phyloP scores from a whole-genome alignment of 2,797 vertebrate species.

The Sebastes hubbsi region DNA sequence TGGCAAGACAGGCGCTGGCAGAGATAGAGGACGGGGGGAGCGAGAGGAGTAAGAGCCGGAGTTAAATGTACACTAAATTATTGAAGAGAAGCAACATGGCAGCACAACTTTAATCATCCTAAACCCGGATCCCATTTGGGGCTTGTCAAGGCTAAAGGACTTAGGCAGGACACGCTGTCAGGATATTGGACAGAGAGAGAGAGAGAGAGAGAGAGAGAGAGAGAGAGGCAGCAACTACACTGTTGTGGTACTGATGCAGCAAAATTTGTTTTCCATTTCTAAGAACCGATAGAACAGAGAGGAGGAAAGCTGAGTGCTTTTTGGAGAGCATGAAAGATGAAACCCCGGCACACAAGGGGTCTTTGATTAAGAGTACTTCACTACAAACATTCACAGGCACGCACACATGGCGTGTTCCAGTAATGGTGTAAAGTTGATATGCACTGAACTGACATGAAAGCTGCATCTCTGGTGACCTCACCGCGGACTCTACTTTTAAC shows the following conservation, averaged over 20 bases:
- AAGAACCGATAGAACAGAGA: slow-evolving; percentile 25
- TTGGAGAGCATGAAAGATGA: slow-evolving; percentile 50
- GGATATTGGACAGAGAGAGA: slow-evolving; percentile 49
- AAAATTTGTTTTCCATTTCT: slow-evolving; percentile 57
- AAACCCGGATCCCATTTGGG: slow-evolving; percentile 58
- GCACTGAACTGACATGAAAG: slow-evolving; percentile 47
- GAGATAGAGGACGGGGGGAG: slow-evolving; percentile 25
- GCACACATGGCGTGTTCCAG: slow-evolving; percentile 14
- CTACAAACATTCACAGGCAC: slow-evolving; percentile 1
- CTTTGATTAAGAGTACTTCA: slow-evolving; percentile 53
- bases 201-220: not conserved
- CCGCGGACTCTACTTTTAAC: slow-evolving; percentile 9
- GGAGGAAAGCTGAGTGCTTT: slow-evolving; percentile 41
- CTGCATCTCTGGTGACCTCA: slow-evolving; percentile 20
- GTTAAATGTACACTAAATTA: slow-evolving; percentile 72
- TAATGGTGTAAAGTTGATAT: slow-evolving; percentile 42
- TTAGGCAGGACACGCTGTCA: slow-evolving; percentile 59
- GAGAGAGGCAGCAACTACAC: slow-evolving; percentile 18
- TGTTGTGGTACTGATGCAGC: slow-evolving; percentile 57
- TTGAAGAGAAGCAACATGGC: slow-evolving; percentile 61
- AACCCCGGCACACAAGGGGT: slow-evolving; percentile 34
- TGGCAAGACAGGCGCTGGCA: slow-evolving; percentile 9
- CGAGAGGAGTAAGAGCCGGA: slow-evolving; percentile 42
- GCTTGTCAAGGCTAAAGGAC: slow-evolving; percentile 60
- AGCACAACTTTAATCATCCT: slow-evolving; percentile 55